Evolutionary conservation across 2,888 invertebrate genomes (phyloP).

Genomic region (Mimumesa dahlbomi): DNA sequence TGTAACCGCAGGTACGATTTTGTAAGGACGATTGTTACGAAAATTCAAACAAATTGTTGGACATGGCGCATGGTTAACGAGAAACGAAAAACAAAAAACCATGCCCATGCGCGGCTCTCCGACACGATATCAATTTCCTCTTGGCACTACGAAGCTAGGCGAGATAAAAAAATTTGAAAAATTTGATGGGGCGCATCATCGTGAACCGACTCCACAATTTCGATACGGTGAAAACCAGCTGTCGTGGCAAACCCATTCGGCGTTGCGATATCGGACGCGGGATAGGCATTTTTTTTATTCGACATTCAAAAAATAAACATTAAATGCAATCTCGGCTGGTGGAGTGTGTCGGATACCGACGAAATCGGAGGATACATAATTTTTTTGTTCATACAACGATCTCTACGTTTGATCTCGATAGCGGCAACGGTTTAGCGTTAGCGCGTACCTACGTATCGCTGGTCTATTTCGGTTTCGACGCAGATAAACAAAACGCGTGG

Average conservation of each 20-base stretch:
- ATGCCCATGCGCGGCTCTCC: neutral
- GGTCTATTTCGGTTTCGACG: no score
- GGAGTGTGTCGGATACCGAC: no score
- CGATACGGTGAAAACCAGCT: slow-evolving; percentile 52
- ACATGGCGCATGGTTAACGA: no score
- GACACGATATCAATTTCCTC: neutral
- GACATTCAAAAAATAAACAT: slow-evolving; percentile 39
- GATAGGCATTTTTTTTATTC: slow-evolving; percentile 16
- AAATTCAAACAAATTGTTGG: no score
- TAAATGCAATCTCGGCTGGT: slow-evolving; percentile 52
- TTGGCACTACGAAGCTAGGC: no score
- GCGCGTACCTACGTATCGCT: no score
- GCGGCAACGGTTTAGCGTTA: no score
- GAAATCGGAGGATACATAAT: slow-evolving; percentile 20
- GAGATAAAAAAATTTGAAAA: slow-evolving; percentile 19
- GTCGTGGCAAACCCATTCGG: slow-evolving; percentile 47
- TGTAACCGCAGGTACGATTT: no score
- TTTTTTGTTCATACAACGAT: neutral
- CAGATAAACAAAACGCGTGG: no score
- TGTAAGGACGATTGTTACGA: no score
- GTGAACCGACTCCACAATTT: slow-evolving; percentile 41
- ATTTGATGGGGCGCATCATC: slow-evolving; percentile 46
- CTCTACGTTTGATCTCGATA: no score
- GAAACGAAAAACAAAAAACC: no score
- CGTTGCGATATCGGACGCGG: slow-evolving; percentile 34